Percentiles rank a stretch among this genome's conserved stretches.
Evolutionary conservation across 2,113 vertebrate genomes (phyloP).

Genomic region (Phalacrocorax pelagicus): DNA sequence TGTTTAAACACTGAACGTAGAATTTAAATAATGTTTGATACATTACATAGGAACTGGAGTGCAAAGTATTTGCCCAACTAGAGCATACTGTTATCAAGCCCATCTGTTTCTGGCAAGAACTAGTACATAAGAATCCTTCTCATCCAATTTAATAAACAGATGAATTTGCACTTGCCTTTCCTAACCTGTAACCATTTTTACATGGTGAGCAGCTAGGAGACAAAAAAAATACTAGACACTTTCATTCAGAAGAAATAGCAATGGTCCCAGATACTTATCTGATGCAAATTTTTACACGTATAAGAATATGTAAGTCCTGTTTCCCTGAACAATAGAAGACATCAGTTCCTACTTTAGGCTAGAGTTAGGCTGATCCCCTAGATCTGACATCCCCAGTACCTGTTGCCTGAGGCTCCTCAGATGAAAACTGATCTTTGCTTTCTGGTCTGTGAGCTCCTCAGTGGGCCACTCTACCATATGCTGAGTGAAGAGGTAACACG

Average conservation of each 20-base stretch:
- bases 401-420: background rate
- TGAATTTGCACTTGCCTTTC: background rate
- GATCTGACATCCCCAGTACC: background rate
- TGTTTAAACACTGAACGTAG: background rate
- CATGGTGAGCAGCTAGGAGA: background rate
- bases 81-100: background rate
- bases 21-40: background rate
- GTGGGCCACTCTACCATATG: background rate
- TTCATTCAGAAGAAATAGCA: background rate
- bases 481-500: background rate
- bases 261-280: background rate
- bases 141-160: background rate
- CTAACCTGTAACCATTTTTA: background rate
- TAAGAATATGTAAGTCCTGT: background rate
- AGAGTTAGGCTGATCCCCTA: background rate
- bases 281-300: background rate
- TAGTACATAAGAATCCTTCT: background rate
- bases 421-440: background rate
- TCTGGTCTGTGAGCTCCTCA: background rate
- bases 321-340: background rate
- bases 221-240: background rate
- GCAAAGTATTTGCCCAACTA: background rate
- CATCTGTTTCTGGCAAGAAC: background rate
- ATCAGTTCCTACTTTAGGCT: background rate
- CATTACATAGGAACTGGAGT: background rate